Conservation (phyloP, 2,888 invertebrate genomes). For the Pristionchus arcanus region DNA sequence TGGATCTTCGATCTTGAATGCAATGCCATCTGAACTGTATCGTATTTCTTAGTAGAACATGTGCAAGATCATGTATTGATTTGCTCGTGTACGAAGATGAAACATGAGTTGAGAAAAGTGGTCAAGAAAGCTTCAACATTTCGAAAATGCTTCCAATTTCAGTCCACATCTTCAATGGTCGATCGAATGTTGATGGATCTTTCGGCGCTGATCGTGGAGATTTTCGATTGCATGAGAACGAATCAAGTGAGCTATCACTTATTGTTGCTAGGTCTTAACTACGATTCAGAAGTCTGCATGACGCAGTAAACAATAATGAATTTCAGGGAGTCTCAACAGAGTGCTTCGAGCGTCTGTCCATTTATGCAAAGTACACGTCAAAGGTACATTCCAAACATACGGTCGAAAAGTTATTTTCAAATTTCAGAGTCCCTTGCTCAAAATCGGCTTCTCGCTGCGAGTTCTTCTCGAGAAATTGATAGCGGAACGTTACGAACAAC, state of each 20-base stretch:
- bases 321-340: not conserved
- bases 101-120: no score
- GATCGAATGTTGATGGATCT: not conserved
- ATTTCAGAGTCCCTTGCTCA: not conserved
- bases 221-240: not conserved
- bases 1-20: no score
- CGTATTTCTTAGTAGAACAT: no score
- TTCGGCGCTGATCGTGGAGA: not conserved
- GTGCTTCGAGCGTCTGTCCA: not conserved
- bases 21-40: no score
- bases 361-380: not conserved
- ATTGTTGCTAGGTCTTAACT: no score
- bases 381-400: not conserved
- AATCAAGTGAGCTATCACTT: not conserved
- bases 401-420: not conserved
- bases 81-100: no score
- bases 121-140: not conserved
- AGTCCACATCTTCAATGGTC: not conserved
- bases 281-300: not conserved
- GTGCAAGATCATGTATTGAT: not conserved
- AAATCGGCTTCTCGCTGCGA: not conserved
- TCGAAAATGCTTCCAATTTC: not conserved
- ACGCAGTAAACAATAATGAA: not conserved
- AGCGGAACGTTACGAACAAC: not conserved
- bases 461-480: not conserved